Base-by-base conservation (phyloP, 2,113 vertebrate genomes). In the Aptenodytes patagonicus region DNA sequence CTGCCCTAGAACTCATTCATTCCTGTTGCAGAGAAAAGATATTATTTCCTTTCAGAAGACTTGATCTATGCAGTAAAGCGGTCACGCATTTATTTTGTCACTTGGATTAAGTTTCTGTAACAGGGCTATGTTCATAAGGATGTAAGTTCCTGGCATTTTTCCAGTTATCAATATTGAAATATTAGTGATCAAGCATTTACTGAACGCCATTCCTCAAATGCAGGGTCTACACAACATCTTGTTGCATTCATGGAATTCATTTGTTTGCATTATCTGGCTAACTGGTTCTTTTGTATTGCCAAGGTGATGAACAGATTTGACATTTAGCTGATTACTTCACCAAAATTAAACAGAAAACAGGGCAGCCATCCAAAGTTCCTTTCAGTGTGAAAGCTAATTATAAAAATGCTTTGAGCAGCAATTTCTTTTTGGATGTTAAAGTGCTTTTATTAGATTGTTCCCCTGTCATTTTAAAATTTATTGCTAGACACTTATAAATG, bases 391-490 rank as follows among this genome's bases (percentile, higher is more conserved):
- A 97, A 98, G 92, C 97, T 98, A 98, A 98, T 98, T 98, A 97
- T 97, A 78, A 97, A 98, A 98, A 97, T 97, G 98, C 97, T 98
- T 97, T 93, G 81, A 97, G 78, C 95, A 98, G 97, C 97, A 96
- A 73, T 98, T 98, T 98, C 97, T 98, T 96, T 96, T 96, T 95
- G 95, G 96, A 97, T 93, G 93, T 97, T 96, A 97, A 98, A 98
- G 95, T 98, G 95, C 93, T 97, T 98, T 98, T 98, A 98, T 98
- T 97, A 98, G 97, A 98, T 97, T 97, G 96, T 98, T 98, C 95
- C 96, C 65, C 90, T 98, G 97, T 97, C 97, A 97, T 97, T 91
- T 97, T 91, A 95, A 95, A 97, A 96, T 97, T 96, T 98, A 97
- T 94, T 94, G 64, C 95, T 93, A 68, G 85, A 81, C 91, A 91